Base-by-base conservation (phyloP, 2,113 vertebrate genomes). In the Chionis minor region DNA sequence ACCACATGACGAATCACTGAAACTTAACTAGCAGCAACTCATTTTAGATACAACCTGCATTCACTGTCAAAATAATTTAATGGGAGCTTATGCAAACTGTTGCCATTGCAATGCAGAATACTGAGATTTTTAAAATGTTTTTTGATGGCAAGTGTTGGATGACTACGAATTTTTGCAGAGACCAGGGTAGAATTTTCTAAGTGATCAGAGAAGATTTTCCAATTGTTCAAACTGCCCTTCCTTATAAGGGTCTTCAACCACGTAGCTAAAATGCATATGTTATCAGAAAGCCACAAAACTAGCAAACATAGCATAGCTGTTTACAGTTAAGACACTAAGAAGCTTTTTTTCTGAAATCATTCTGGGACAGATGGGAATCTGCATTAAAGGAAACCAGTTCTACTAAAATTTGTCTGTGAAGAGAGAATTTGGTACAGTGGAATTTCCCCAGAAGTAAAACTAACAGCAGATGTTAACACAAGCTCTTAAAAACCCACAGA, bases 401-500 rank as follows among this genome's bases (percentile, higher is more conserved):
- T 81, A 71, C 19, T 81, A 59, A 74, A 70, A 67, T 74, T 51
- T 78, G 14, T 47, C 55, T 89, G 30, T 4, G 3, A 95, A 38
- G 32, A 70, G 17, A 58, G 22, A 44, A 45, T 59, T 32, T 55
- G 51, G n/a, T 86, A 66, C 8, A 66, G 72, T 49, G 86, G 83
- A 91, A 96, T 92, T 94, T 94, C 77, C 80, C 67, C 47, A 81
- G 91, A 95, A 91, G 67, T 95, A 95, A 94, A 97, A 91, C 71
- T 54, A 74, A 83, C 8, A 81, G 67, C 40, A 94, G 83, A 86
- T 81, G 72, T 96, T 86, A 89, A 78, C 32, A 63, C 10, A 59
- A 67, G n/a, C 32, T 89, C 83, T 81, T 65, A 38, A 52, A 85
- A 90, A 61, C 12, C 9, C 79, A 79, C 86, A 86, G 20, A 51